Evolutionary conservation across 2,113 vertebrate genomes (phyloP).

Genomic region (Marmota flaviventris): DNA sequence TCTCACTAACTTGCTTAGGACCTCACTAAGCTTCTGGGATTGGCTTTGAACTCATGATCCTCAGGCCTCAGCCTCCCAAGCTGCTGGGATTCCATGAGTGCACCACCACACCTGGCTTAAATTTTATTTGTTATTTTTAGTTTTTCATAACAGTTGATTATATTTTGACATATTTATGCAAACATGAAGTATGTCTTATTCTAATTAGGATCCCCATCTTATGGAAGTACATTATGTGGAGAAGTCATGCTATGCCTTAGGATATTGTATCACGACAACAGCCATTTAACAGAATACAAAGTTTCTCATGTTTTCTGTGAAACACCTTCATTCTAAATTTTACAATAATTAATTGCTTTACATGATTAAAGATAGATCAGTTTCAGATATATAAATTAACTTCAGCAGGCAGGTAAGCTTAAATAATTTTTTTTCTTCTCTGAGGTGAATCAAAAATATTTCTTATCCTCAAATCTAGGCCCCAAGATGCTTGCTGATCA

Average conservation of each 20-base stretch:
- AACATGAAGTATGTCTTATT: no score
- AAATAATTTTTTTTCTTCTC: slow-evolving; percentile 20
- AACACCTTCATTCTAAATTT: background rate
- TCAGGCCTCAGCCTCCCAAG: no score
- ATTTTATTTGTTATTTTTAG: no score
- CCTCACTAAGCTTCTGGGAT: no score
- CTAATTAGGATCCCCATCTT: no score
- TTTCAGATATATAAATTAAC: background rate
- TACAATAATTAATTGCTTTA: slow-evolving; percentile 49
- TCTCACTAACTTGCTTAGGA: no score
- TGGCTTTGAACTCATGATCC: no score
- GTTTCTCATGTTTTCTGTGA: slow-evolving; percentile 31
- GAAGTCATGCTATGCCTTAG: slow-evolving; percentile 25
- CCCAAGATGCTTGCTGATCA: slow-evolving; percentile 53
- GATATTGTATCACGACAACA: slow-evolving; percentile 57
- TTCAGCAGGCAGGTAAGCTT: background rate
- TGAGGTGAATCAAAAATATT: background rate
- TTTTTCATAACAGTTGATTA: no score
- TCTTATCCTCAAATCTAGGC: slow-evolving; percentile 12
- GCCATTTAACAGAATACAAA: slow-evolving; percentile 6
- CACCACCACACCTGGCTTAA: no score
- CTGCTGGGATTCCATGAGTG: no score
- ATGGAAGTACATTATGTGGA: no score
- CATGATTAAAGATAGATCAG: background rate
- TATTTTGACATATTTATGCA: no score